phyloP scores from a whole-genome alignment of 2,888 invertebrate species.

The Herminia tarsipennalis region DNA sequence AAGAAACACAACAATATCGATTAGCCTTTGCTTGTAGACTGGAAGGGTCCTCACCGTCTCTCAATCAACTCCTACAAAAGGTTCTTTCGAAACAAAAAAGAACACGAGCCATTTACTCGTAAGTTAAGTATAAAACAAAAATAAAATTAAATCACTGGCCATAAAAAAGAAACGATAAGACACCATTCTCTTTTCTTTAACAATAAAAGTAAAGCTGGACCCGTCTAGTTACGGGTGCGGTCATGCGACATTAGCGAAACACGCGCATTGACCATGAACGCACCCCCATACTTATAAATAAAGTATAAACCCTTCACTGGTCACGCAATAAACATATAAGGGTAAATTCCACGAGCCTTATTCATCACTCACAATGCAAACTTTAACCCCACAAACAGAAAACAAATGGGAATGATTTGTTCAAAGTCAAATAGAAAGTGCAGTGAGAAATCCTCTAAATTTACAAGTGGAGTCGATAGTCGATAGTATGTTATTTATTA shows the following conservation, averaged over 20 bases:
- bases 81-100: neutral
- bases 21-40: neutral
- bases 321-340: constrained; percentile 47
- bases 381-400: constrained; percentile 10
- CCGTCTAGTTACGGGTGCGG: constrained; percentile 37
- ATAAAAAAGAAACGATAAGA: constrained; percentile 26
- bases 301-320: constrained; percentile 37
- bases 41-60: too few relatives aligned
- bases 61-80: neutral
- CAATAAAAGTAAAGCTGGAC: constrained; percentile 28
- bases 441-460: constrained; percentile 21
- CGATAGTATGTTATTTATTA: constrained; percentile 42
- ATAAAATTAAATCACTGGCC: constrained; percentile 23
- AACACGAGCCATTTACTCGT: constrained; percentile 9
- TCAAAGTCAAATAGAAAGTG: constrained; percentile 24
- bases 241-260: constrained; percentile 31
- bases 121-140: constrained; percentile 7
- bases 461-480: constrained; percentile 35
- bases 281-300: constrained; percentile 50
- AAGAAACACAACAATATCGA: neutral
- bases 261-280: constrained; percentile 48
- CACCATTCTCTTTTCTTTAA: constrained; percentile 6
- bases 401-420: constrained; percentile 29
- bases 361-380: neutral
- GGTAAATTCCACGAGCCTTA: too few relatives aligned